Conservation (phyloP, 2,113 vertebrate species). For the Gadus chalcogrammus region DNA sequence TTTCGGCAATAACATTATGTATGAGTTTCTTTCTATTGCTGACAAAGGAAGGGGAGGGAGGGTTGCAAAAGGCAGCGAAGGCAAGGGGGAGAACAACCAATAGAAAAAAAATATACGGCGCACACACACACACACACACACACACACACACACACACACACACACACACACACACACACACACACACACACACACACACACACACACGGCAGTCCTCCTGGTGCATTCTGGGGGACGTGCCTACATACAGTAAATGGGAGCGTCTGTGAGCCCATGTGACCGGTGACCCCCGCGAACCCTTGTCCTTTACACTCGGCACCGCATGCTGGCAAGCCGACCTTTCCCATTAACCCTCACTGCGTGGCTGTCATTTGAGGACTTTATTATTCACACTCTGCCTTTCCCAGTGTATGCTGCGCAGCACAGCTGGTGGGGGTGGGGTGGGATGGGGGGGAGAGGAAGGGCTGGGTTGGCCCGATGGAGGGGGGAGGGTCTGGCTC, state of each 20-base stretch:
- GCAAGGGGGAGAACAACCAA: slow-evolving; percentile 43
- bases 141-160: no score
- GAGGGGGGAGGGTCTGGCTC: no score
- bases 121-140: slow-evolving; percentile 16
- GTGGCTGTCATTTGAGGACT: slow-evolving; percentile 74
- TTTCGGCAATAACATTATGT: slow-evolving; percentile 51
- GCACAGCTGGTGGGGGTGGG: slow-evolving; percentile 24
- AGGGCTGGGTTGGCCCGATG: slow-evolving; percentile 25
- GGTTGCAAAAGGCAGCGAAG: slow-evolving; percentile 18
- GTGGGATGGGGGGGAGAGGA: slow-evolving; percentile 27
- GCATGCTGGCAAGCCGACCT: slow-evolving; percentile 73
- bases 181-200: slow-evolving; percentile 6
- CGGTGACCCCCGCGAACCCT: slow-evolving; percentile 62
- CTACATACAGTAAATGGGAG: no score
- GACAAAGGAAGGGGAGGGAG: no score
- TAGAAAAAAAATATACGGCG: slow-evolving; percentile 41
- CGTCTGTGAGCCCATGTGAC: slow-evolving; percentile 64
- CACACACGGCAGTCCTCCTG: not conserved
- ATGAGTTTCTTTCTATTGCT: slow-evolving; percentile 43
- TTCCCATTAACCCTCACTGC: slow-evolving; percentile 76
- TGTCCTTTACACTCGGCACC: slow-evolving; percentile 70
- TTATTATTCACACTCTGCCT: slow-evolving; percentile 68
- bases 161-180: slow-evolving; percentile 15
- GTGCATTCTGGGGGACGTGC: slow-evolving; percentile 32
- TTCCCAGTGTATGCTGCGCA: slow-evolving; percentile 43